phyloP scores from a whole-genome alignment of 2,797 vertebrate genomes.

The Mormyrops boulengeri region DNA sequence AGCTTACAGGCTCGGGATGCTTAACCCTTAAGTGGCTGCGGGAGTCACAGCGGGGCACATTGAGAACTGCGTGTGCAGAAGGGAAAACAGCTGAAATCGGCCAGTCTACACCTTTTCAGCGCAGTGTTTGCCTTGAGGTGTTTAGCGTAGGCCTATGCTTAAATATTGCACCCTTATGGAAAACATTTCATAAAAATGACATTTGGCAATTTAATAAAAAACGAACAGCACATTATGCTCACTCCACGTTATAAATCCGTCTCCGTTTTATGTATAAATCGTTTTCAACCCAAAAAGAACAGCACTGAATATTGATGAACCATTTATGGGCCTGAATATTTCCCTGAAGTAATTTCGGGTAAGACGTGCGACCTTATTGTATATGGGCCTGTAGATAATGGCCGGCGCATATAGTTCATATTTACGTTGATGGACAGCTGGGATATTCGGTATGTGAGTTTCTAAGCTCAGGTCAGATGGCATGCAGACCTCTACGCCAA shows the following conservation, averaged over 20 bases:
- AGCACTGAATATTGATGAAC: not conserved
- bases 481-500: not conserved
- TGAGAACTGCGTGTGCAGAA: not conserved
- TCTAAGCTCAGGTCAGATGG: not conserved
- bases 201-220: not conserved
- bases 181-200: not conserved
- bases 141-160: not conserved
- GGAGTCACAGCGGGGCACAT: not conserved
- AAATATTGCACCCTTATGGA: not conserved
- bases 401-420: not conserved
- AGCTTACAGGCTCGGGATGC: constrained; percentile 36
- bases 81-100: not conserved
- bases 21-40: constrained; percentile 48
- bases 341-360: not conserved
- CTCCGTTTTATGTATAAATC: too few species aligned
- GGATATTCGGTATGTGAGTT: not conserved
- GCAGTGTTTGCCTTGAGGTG: not conserved
- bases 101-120: not conserved
- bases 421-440: not conserved
- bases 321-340: not conserved
- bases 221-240: not conserved
- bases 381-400: not conserved
- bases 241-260: not conserved
- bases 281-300: not conserved
- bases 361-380: not conserved